Evolutionary conservation across 2,888 invertebrate genomes (phyloP).

Genomic region (Ptilodon capucinus): DNA sequence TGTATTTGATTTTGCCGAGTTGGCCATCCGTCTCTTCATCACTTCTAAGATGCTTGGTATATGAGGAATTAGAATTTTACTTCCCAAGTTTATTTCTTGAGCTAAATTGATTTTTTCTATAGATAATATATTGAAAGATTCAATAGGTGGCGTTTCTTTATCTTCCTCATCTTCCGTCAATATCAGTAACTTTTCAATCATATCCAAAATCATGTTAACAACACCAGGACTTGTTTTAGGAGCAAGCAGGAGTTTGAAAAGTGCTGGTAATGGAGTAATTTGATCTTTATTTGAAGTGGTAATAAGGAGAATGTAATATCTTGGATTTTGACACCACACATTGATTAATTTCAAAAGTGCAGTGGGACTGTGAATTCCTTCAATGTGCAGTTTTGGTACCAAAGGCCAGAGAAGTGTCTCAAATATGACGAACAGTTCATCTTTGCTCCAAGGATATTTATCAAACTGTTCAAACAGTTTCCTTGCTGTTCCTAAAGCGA

Average conservation of each 20-base stretch:
- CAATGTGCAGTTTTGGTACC: constrained; percentile 87
- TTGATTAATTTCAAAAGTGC: constrained; percentile 90
- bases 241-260: constrained; percentile 88
- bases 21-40: constrained; percentile 85
- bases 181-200: constrained; percentile 88
- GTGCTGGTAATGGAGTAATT: constrained; percentile 84
- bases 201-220: constrained; percentile 86
- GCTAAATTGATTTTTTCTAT: constrained; percentile 29
- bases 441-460: constrained; percentile 86
- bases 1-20: constrained; percentile 79
- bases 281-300: constrained; percentile 77
- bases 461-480: constrained; percentile 92
- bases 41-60: constrained; percentile 87
- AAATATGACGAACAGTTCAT: constrained; percentile 89
- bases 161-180: constrained; percentile 83
- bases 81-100: constrained; percentile 85
- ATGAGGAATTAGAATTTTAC: constrained; percentile 88
- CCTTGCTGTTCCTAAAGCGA: constrained; percentile 83
- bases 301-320: constrained; percentile 88
- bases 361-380: constrained; percentile 93
- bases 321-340: constrained; percentile 90
- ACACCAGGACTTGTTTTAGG: constrained; percentile 87
- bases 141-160: constrained; percentile 60
- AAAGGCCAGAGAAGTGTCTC: constrained; percentile 91
- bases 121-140: constrained; percentile 60